phyloP scores from a whole-genome alignment of 1,140 invertebrate species.

The Bicyclus anynana region DNA sequence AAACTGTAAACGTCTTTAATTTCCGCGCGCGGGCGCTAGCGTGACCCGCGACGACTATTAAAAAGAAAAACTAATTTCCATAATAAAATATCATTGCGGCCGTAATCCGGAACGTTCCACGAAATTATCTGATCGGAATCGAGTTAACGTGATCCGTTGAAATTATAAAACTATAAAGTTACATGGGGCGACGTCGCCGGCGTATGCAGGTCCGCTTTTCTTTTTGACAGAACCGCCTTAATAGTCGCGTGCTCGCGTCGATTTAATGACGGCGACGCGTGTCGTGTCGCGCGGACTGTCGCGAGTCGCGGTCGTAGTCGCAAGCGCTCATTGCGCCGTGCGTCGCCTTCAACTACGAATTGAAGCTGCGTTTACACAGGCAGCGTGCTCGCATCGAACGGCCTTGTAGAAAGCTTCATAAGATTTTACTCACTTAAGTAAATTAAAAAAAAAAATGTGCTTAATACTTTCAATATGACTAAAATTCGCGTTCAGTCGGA shows the following conservation, averaged over 20 bases:
- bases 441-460: too few relatives aligned
- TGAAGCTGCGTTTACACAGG: too few relatives aligned
- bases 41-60: slow-evolving; percentile 61
- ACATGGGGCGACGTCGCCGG: slow-evolving; percentile 54
- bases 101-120: slow-evolving; percentile 46
- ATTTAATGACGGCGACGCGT: slow-evolving; percentile 61
- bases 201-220: slow-evolving; percentile 58
- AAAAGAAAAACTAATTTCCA: slow-evolving; percentile 73
- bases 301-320: slow-evolving; percentile 30
- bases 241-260: slow-evolving; percentile 64
- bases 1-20: slow-evolving; percentile 57
- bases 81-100: slow-evolving; percentile 64
- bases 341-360: slow-evolving; percentile 42
- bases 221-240: slow-evolving; percentile 65
- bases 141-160: slow-evolving; percentile 64
- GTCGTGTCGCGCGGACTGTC: slow-evolving; percentile 46
- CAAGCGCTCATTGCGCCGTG: slow-evolving; percentile 61
- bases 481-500: too few relatives aligned
- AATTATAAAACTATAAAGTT: slow-evolving; percentile 70
- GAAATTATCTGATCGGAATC: slow-evolving; percentile 67
- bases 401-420: too few relatives aligned
- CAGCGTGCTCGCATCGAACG: too few relatives aligned
- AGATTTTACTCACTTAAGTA: too few relatives aligned
- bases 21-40: slow-evolving; percentile 45
- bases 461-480: too few relatives aligned